These are phyloP conservation scores for Drosophila kokeensis DNA, from an alignment of 2,888 invertebrate genomes.

Conservation along the genomic window DNA sequence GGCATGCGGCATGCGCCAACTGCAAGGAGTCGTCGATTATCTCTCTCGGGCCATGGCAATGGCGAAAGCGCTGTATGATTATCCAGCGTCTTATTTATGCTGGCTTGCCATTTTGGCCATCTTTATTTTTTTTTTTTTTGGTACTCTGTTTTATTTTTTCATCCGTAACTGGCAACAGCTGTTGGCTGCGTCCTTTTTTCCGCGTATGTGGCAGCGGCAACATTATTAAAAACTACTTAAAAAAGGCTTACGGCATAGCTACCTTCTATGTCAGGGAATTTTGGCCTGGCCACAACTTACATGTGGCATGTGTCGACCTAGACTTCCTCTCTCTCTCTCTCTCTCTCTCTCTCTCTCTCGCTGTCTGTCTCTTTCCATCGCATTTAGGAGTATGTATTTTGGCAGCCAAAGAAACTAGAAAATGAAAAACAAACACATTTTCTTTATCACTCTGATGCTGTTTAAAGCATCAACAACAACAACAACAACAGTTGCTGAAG, in stretches of 20 bases:
- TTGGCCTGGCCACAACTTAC: slow-evolving; percentile 7
- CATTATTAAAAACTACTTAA: slow-evolving; percentile 75
- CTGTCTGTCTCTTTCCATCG: background rate
- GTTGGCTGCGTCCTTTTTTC: slow-evolving; percentile 50
- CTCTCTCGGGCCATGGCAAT: slow-evolving; percentile 7
- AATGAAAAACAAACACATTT: slow-evolving; percentile 77
- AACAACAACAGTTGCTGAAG: slow-evolving; percentile 4
- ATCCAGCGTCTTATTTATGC: slow-evolving; percentile 50
- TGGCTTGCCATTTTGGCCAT: slow-evolving; percentile 37
- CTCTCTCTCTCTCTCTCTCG: background rate
- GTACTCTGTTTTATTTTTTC: slow-evolving; percentile 9
- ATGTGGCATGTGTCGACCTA: slow-evolving; percentile 13
- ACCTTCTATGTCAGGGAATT: slow-evolving; percentile 18
- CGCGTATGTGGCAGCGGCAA: slow-evolving; percentile 64
- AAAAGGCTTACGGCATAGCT: slow-evolving; percentile 59
- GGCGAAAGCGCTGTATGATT: slow-evolving; percentile 24
- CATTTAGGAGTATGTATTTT: slow-evolving; percentile 27
- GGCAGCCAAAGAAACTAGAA: slow-evolving; percentile 61
- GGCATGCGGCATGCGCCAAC: slow-evolving; percentile 9
- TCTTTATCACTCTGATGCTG: slow-evolving; percentile 57
- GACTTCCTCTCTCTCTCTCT: background rate
- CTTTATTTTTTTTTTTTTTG: slow-evolving; percentile 4
- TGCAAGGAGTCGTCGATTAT: slow-evolving; percentile 44
- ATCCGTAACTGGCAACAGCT: slow-evolving; percentile 43
- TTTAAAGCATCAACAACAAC: slow-evolving; percentile 43